Base-by-base conservation (phyloP, 1,140 invertebrate species). In the Steinernema feltiae region DNA sequence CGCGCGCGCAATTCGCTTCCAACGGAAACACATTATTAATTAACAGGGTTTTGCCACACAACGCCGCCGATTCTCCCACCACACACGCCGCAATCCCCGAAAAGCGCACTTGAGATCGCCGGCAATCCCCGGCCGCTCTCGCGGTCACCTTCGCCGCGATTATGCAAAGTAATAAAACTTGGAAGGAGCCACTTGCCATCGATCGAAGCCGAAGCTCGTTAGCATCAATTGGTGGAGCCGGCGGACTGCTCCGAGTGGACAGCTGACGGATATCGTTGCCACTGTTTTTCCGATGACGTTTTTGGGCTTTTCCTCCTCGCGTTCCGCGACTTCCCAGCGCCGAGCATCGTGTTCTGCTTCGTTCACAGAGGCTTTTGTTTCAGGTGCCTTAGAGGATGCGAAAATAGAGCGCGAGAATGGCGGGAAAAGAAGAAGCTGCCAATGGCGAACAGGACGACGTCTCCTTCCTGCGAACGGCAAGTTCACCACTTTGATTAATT, bases 381-480 rank as follows among this genome's bases (percentile, higher is more conserved):
- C 53, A 63, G 53, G 53, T 63, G 53, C 53, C 53, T 63, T 63
- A 63, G 53, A 3, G 24, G 15, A 63, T 63, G 53, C 7, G 53
- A 63, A 63, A 63, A 63, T 63, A 63, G 53, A 63, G 53, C 53
- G 53, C 32, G 46, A 53, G 46, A 17, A 84, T 84, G 83, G 79
- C 83, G 12, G 84, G 86, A 46, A 86, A 86, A 77, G 85, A 86
- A 77, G 85, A 85, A 76, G 81, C 76, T 27, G 77, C 79, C n/a
- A 84, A 74, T 21, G 85, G 83, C 32, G 94, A 97, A 89, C 94
- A 97, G 89, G 94, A 97, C 91, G 94, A 97, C 91, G 94, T 97
- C 89, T 97, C 94, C 87, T 97, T 97, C 89, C 91, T 97, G 77
- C 91, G 94, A 83, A 97, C 94, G 91, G 94, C 96, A 88, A 92